Evolutionary conservation across 2,113 vertebrate genomes (phyloP), one percentile per base, ranked within the genome.

Genomic region (Caracal caracal): DNA sequence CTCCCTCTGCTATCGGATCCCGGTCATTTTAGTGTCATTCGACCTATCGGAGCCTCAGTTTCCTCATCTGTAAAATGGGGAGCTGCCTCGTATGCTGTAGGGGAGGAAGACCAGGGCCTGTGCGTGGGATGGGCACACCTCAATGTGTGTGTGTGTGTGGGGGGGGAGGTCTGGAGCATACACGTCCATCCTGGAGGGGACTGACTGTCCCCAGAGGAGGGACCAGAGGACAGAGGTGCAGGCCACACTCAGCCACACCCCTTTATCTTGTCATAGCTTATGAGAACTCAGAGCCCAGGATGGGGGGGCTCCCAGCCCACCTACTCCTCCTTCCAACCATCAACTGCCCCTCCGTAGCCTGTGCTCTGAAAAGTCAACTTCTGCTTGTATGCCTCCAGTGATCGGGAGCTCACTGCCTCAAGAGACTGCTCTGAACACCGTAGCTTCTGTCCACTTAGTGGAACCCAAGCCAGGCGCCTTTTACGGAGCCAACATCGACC

Each of bases 21-120:
- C n/a, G 80, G 19, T 26, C 51, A 70, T 28, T 22, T 43, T 6
- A 47, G 63, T 13, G 33, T 35, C 51, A 16, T 59, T 6, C 13
- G 24, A 8, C 10, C 24, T 82, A 49, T 4, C 3, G 19, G 78
- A 61, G 30, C n/a, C 96, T 83, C 37, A 19, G 90, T n/a, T 53
- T 90, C n/a, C n/a, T 56, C 63, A 49, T n/a, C 80, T 84, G 51
- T 49, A 28, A 53, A 63, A 26, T 37, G 84, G 87, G 65, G 47
- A 26, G 68, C 7, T 4, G 3, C 26, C 19, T 20, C 33, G 0
- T 0, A 13, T 20, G 28, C 53, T 1, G 24, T 4, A 1, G 6
- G 10, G 3, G 47, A 68, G n/a, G 26, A n/a, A 40, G 33, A 49
- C 0, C 7, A 30, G 24, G 37, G n/a, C 13, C 33, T 2, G 0